Conservation (phyloP, 2,113 vertebrate species). For the Malurus elegans region DNA sequence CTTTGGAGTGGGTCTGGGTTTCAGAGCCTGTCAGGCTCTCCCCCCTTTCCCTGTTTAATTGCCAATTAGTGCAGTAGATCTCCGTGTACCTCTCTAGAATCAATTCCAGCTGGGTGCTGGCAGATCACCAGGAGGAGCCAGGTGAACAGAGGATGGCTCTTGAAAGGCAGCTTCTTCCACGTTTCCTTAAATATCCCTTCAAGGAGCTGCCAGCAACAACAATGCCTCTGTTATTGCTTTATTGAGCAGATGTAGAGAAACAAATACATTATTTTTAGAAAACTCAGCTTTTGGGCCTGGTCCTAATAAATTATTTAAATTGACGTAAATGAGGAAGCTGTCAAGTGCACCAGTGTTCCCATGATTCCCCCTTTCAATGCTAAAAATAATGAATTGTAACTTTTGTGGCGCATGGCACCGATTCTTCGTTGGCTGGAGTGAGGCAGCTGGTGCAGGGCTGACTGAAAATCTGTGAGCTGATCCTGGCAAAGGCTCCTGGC, state of each 20-base stretch:
- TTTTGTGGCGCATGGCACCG: not conserved
- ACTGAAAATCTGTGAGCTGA: not conserved
- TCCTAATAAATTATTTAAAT: not conserved
- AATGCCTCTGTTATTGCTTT: not conserved
- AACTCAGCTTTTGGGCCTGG: not conserved
- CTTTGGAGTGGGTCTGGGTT: not conserved
- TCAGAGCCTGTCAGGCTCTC: not conserved
- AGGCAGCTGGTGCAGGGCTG: not conserved
- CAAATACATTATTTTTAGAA: not conserved
- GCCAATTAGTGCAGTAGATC: not conserved
- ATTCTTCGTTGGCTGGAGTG: not conserved
- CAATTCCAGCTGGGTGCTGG: not conserved
- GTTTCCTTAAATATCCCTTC: not conserved
- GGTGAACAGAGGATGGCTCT: not conserved
- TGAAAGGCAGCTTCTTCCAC: not conserved
- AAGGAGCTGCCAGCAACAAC: not conserved
- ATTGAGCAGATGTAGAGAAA: not conserved
- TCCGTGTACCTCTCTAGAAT: not conserved
- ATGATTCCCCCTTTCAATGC: not conserved
- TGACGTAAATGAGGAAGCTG: not conserved
- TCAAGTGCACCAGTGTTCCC: not conserved
- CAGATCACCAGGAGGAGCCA: not conserved
- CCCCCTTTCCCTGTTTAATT: not conserved
- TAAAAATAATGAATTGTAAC: not conserved
- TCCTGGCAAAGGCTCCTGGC: not conserved